Base-by-base conservation (phyloP, 2,113 vertebrate genomes). In the Jaculus jaculus region DNA sequence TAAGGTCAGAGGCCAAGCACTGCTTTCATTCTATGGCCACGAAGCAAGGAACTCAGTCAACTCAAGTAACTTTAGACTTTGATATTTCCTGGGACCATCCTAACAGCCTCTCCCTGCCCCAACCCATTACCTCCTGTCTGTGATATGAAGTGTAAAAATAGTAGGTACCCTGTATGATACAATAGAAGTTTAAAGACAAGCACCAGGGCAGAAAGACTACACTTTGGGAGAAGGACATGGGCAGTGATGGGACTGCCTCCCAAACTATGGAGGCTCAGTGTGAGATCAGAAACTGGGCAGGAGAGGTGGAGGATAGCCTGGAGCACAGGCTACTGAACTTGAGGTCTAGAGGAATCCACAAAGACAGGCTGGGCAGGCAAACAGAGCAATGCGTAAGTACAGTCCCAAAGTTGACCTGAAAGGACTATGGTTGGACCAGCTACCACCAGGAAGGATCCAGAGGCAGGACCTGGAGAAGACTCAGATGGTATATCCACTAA, bases 221-320 rank as follows among this genome's bases (percentile, higher is more conserved):
- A 2, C 23, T 0, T 2, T 3, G 30, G 68, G 32, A 12, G 34
- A 34, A 24, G 32, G 37, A 24, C 37, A 7, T 28, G 9, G n/a
- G 23, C 3, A 6, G 12, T 0, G 12, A 21, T 9, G 0, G 51
- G 39, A 23, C 34, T 17, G 2, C 17, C 0, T 2, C 37, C 16
- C 86, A 73, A 4, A 37, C 11, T 3, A 0, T 0, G 7, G 58
- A 37, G 63, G 68, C 30, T 82, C 34, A 3, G 12, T 26, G 4
- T 42, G 72, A n/a, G 9, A 32, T 10, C 3, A 0, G 9, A 51
- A 1, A 17, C 28, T 11, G 58, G 3, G 11, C 51, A 0, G 15
- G 11, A 9, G 68, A 12, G 3, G 3, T 68, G 2, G 17, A 1
- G 24, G 3, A 0, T 21, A 17, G 42, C 16, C 39, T 60, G 16